Percentiles rank a stretch among this genome's conserved stretches.
Conservation (phyloP, 64 coral and sea anemone genomes). For the Porites lutea region DNA sequence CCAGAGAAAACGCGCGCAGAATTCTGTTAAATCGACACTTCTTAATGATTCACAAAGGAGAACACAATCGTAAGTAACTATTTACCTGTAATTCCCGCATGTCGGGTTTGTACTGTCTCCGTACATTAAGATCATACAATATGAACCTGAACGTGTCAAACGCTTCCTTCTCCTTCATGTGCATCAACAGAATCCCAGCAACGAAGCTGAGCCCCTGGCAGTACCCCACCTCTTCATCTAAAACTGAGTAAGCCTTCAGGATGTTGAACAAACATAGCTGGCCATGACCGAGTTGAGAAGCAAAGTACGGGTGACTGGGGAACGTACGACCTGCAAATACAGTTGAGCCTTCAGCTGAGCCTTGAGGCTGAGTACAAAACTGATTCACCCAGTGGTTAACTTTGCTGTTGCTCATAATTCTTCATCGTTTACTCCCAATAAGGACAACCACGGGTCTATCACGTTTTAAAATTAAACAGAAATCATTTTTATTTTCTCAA, state of each 20-base stretch:
- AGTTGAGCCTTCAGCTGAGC: no score
- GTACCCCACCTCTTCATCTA: conserved; percentile 93
- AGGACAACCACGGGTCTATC: no score
- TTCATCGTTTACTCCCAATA: no score
- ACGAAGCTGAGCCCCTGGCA: conserved; percentile 99
- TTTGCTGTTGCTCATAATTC: no score
- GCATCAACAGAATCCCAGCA: conserved; percentile 96
- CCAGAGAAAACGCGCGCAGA: neutral
- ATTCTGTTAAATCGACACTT: neutral
- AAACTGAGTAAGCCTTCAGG: conserved; percentile 88
- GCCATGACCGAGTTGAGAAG: conserved; percentile 78
- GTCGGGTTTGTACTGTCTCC: conserved; percentile 93
- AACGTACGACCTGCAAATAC: conserved; percentile 84
- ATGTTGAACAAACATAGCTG: conserved; percentile 92
- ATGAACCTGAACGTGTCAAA: conserved; percentile 86
- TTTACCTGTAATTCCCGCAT: conserved; percentile 94
- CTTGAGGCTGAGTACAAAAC: no score
- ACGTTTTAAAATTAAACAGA: no score
- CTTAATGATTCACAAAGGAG: no score
- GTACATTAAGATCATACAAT: conserved; percentile 66
- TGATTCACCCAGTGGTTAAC: no score
- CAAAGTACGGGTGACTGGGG: conserved; percentile 91
- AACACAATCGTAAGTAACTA: neutral
- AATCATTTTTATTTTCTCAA: no score
- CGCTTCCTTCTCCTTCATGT: conserved; percentile 85